Base-by-base conservation (phyloP, 2,888 invertebrate species). In the Sarcophaga subvicina region DNA sequence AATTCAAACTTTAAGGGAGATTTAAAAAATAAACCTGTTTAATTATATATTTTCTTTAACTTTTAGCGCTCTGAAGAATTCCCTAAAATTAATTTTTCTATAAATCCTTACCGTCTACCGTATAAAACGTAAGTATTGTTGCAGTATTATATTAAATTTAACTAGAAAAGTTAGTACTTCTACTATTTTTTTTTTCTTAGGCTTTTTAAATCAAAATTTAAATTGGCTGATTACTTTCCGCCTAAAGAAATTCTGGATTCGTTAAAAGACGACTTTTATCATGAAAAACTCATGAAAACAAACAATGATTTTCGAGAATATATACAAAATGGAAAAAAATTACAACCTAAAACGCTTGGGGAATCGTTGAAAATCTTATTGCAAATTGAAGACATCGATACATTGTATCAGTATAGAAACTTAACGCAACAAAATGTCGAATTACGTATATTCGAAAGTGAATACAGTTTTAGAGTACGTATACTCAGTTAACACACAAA, bases 301-400 rank as follows among this genome's bases (percentile, higher is more conserved):
- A 85, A 85, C 0, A 80, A 85, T 54, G 88, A 90, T 20, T 91
- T 90, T 78, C 86, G 89, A 10, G 88, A 91, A 69, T 91, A 89
- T 76, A 86, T 89, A 27, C 88, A 85, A 11, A 81, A 87, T 37
- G 89, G 86, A 4, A 83, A 86, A 2, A 77, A 86, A 4, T 73
- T 92, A 0, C 90, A 91, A 2, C 88, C 80, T 14, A 49, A 82
- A 8, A 91, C 90, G 77, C 62, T 91, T 2, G 60, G 76, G 25
- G 89, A 89, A 0, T 87, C 90, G 0, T 69, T 92, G 5, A 84
- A 87, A 4, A 89, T 89, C 0, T 37, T 92, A 54, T 80, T 93
- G 4, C 90, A 92, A 85, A 90, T 93, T 67, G 93, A 93, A 87
- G 93, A 93, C 78, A 87, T 91, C 47, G 91, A 91, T 54, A 87